A percentile compares a stretch with the other conserved stretches of the same genome.
Conservation (phyloP, 2,113 vertebrate species). For the Nipponia nippon region DNA sequence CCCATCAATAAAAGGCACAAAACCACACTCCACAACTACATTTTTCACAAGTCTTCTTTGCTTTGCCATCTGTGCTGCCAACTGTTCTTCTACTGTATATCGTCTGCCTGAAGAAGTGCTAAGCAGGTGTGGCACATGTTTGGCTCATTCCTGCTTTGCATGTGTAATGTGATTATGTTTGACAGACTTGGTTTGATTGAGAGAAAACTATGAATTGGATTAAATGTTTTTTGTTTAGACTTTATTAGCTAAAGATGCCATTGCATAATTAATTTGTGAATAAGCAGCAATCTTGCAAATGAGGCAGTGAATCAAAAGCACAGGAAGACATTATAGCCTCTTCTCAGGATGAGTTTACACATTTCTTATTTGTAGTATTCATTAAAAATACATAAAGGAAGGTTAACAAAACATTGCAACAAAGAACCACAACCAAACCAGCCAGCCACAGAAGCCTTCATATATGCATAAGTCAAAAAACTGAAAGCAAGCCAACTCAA, state of each 20-base stretch:
- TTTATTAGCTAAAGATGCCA: constrained; percentile 75
- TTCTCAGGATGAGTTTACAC: constrained; percentile 34
- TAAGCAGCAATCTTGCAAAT: constrained; percentile 69
- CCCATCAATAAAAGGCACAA: constrained; percentile 21
- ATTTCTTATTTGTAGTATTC: constrained; percentile 42
- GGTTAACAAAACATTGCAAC: constrained; percentile 38
- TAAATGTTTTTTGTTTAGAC: constrained; percentile 79
- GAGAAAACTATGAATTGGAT: constrained; percentile 68
- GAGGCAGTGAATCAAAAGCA: constrained; percentile 60
- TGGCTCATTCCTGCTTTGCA: constrained; percentile 72
- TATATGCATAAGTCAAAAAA: constrained; percentile 25
- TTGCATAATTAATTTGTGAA: constrained; percentile 75
- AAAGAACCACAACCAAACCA: constrained; percentile 41
- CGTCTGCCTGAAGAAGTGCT: constrained; percentile 58
- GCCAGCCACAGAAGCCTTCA: constrained; percentile 12
- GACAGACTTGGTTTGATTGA: constrained; percentile 71
- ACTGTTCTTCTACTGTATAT: constrained; percentile 64
- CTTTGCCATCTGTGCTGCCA: constrained; percentile 75
- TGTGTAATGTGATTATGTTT: constrained; percentile 75
- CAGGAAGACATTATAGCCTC: constrained; percentile 36
- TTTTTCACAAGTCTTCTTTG: constrained; percentile 51
- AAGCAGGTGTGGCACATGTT: constrained; percentile 74
- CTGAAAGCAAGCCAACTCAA: not conserved
- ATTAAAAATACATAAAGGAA: constrained; percentile 47
- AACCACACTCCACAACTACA: not conserved